phyloP scores from a whole-genome alignment of 2,113 vertebrate species.

The Anarhynchus alexandrinus region DNA sequence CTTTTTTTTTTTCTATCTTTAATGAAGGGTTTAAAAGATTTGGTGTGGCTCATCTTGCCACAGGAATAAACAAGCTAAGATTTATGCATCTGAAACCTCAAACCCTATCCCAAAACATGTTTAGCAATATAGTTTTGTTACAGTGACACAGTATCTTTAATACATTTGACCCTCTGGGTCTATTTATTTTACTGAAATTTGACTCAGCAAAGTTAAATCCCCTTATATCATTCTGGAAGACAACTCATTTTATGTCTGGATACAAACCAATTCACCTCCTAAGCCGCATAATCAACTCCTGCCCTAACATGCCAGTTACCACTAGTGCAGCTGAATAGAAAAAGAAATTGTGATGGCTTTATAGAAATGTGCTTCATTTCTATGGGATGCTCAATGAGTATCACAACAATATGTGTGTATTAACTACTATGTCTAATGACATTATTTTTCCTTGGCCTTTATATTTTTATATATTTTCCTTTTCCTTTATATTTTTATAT shows the following conservation, averaged over 20 bases:
- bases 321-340: not conserved
- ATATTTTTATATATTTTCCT: too few relatives aligned
- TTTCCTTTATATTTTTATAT: not conserved
- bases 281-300: not conserved
- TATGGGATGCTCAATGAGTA: not conserved
- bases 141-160: not conserved
- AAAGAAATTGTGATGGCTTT: not conserved
- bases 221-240: not conserved
- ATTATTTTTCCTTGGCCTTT: not conserved
- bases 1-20: not conserved
- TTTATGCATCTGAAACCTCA: not conserved
- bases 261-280: not conserved
- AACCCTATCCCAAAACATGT: not conserved
- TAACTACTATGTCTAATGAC: not conserved
- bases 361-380: not conserved
- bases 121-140: not conserved
- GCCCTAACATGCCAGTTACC: not conserved
- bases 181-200: constrained; percentile 21
- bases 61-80: not conserved
- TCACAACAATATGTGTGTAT: not conserved
- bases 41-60: not conserved
- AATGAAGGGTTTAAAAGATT: not conserved
- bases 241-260: constrained; percentile 6
- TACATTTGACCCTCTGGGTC: not conserved
- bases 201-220: constrained; percentile 26